Percentiles rank a stretch among this genome's conserved stretches.
phyloP scores from a whole-genome alignment of 64 coral and sea anemone species.

The Astreopora myriophthalma region DNA sequence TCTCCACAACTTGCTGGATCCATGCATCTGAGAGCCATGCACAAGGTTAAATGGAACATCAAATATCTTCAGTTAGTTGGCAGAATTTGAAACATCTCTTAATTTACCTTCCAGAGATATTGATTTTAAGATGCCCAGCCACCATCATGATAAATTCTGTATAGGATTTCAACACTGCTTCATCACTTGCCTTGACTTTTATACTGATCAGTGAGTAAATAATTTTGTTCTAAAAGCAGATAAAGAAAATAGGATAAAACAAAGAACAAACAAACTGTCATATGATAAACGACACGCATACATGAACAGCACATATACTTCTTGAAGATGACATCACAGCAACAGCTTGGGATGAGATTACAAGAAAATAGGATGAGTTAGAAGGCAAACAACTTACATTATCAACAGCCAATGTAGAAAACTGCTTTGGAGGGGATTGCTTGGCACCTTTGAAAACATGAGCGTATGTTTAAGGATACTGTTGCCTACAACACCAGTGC shows the following conservation, averaged over 20 bases:
- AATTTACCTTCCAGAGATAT: conserved; percentile 79
- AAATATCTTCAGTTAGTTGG: too few relatives aligned
- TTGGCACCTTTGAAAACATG: background rate
- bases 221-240: background rate
- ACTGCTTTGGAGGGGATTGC: background rate
- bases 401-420: background rate
- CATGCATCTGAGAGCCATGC: too few relatives aligned
- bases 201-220: conserved; percentile 83
- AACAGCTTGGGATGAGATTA: background rate
- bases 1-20: too few relatives aligned
- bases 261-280: background rate
- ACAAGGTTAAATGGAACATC: too few relatives aligned
- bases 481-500: too few relatives aligned
- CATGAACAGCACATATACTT: too few relatives aligned
- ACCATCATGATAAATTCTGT: conserved; percentile 91
- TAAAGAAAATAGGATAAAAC: fast-evolving
- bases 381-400: conserved; percentile 23
- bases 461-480: too few relatives aligned
- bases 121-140: conserved; percentile 78
- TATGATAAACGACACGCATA: too few relatives aligned
- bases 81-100: background rate
- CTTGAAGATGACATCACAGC: too few relatives aligned
- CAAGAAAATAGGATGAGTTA: too few relatives aligned
- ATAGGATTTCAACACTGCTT: conserved; percentile 93
- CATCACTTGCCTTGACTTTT: conserved; percentile 94